A percentile compares a stretch with the other conserved stretches of the same genome.
Conservation (phyloP, 2,797 vertebrate species). For the Coracias cyanogaster region DNA sequence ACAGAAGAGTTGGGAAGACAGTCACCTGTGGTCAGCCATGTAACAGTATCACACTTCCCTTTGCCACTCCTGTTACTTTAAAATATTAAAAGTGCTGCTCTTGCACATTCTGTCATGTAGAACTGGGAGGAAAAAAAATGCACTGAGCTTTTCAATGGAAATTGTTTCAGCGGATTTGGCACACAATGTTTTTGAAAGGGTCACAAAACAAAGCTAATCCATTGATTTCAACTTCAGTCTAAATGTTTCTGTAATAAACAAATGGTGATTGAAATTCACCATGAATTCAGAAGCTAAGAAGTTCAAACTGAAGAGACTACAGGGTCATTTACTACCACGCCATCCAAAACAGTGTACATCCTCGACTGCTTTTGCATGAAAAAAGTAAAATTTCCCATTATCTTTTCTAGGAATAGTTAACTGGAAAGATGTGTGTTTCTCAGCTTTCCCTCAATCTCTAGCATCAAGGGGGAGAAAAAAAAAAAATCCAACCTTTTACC, state of each 20-base stretch:
- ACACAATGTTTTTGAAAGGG: background rate
- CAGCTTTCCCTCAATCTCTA: background rate
- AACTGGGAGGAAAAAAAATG: background rate
- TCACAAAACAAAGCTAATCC: slow-evolving; percentile 11
- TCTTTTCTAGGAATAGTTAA: background rate
- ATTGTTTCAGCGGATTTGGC: slow-evolving; percentile 6
- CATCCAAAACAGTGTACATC: background rate
- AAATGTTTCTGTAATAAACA: background rate
- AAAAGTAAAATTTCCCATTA: background rate
- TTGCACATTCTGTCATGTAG: background rate
- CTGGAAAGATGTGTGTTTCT: background rate
- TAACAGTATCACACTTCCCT: background rate
- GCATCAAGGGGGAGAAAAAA: background rate
- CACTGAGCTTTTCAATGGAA: background rate
- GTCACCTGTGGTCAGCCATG: background rate
- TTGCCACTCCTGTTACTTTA: background rate
- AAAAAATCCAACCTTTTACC: background rate
- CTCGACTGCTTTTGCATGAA: background rate
- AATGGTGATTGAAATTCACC: background rate
- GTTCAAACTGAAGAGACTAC: background rate
- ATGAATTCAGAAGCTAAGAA: background rate
- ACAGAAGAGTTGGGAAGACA: background rate
- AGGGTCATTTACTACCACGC: background rate
- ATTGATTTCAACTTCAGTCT: background rate
- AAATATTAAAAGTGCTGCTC: background rate